Percentiles rank a stretch among this genome's conserved stretches.
These are phyloP conservation scores for Popillia japonica DNA, from an alignment of 1,140 invertebrate genomes.

Conservation along the genomic window DNA sequence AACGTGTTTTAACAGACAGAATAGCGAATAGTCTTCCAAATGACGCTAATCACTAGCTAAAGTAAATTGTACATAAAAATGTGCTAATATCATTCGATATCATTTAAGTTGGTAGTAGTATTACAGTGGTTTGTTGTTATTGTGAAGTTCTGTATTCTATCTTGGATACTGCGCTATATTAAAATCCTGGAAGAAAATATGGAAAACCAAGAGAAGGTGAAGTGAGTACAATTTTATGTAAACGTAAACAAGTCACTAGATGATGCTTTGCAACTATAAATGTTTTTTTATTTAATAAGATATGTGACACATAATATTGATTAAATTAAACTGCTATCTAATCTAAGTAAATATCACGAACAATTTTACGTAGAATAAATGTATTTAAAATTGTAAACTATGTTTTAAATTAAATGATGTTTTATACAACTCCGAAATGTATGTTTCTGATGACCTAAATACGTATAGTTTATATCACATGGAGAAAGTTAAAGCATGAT, in stretches of 20 bases:
- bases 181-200: neutral
- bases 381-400: neutral
- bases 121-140: neutral
- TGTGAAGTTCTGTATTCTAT: constrained; percentile 7
- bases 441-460: constrained; percentile 1
- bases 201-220: constrained; percentile 5
- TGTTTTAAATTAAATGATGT: neutral
- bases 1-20: too few species aligned
- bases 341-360: neutral
- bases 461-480: neutral
- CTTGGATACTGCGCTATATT: neutral
- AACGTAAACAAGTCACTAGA: neutral
- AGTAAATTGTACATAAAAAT: neutral
- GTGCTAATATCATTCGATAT: neutral
- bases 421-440: neutral
- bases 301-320: neutral
- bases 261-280: neutral
- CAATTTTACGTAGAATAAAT: neutral
- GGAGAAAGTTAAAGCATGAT: neutral
- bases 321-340: neutral
- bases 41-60: neutral
- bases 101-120: constrained; percentile 27
- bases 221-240: neutral
- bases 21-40: neutral
- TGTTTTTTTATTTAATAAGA: neutral